A percentile compares a stretch with the other conserved stretches of the same genome.
Evolutionary conservation across 2,113 vertebrate genomes (phyloP).

Genomic region (Ursus arctos): DNA sequence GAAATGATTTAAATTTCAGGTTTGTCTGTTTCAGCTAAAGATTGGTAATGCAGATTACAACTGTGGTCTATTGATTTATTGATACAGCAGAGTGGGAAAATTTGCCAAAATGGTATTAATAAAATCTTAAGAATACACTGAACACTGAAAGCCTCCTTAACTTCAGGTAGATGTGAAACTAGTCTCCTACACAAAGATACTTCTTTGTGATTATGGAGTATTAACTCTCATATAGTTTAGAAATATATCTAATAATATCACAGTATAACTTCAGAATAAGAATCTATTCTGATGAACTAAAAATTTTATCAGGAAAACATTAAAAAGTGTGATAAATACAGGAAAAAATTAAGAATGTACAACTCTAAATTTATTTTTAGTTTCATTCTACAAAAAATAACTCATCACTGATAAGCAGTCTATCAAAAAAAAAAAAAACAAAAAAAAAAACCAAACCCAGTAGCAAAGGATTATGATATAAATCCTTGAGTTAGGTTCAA

Average conservation of each 20-base stretch:
- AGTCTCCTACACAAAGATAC: neutral
- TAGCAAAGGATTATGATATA: neutral
- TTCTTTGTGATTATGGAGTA: neutral
- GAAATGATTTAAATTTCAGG: constrained; percentile 23
- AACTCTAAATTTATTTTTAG: constrained; percentile 48
- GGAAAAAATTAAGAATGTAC: neutral
- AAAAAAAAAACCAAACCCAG: neutral
- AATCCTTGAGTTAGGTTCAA: neutral
- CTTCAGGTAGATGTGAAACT: neutral
- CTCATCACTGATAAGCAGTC: neutral
- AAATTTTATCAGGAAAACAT: neutral
- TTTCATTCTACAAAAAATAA: constrained; percentile 32
- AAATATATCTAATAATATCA: neutral
- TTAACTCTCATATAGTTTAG: neutral
- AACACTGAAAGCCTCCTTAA: neutral
- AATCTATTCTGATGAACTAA: neutral
- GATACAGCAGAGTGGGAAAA: neutral
- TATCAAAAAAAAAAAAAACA: neutral
- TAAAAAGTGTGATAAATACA: neutral
- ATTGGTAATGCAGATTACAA: neutral
- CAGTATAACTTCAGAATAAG: neutral
- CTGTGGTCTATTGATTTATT: neutral
- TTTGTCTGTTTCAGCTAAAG: constrained; percentile 21
- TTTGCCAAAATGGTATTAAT: constrained; percentile 3
- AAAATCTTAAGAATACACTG: constrained; percentile 30